These are phyloP conservation scores for Hybognathus amarus DNA, from an alignment of 2,797 vertebrate genomes.

Conservation along the genomic window DNA sequence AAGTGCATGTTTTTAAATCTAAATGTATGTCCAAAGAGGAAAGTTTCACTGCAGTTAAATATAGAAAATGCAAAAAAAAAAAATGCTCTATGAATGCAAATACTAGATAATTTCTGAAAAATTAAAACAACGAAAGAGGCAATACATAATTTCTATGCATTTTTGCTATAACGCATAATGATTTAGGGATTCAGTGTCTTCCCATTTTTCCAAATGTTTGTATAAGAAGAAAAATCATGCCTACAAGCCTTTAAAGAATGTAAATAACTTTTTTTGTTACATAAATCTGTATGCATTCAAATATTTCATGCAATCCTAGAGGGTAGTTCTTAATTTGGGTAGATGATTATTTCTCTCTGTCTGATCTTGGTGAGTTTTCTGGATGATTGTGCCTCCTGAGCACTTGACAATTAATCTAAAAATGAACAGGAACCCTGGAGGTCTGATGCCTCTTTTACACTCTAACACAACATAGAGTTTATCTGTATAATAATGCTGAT, in stretches of 20 bases:
- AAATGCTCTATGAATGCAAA: background rate
- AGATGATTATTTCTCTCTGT: slow-evolving; percentile 44
- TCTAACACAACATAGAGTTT: slow-evolving; percentile 14
- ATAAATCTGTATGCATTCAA: slow-evolving; percentile 25
- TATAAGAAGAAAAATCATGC: background rate
- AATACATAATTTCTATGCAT: background rate
- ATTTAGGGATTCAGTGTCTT: slow-evolving; percentile 2
- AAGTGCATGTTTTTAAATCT: background rate
- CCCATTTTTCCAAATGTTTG: slow-evolving; percentile 24
- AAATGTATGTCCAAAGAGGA: background rate
- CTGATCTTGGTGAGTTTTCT: slow-evolving; percentile 39
- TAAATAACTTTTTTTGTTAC: background rate
- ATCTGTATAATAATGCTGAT: slow-evolving; percentile 11
- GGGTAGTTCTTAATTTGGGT: slow-evolving; percentile 46
- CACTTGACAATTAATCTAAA: slow-evolving; percentile 43
- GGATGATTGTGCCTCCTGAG: slow-evolving; percentile 42
- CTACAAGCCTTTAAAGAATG: slow-evolving; percentile 7
- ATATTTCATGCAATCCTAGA: slow-evolving; percentile 26
- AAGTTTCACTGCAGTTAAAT: background rate
- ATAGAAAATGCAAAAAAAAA: background rate
- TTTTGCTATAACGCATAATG: background rate
- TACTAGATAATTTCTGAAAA: background rate
- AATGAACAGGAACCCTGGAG: slow-evolving; percentile 13
- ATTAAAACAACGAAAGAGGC: background rate
- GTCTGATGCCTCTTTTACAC: background rate